phyloP scores from a whole-genome alignment of 2,113 vertebrate species.

The Xiphophorus couchianus region DNA sequence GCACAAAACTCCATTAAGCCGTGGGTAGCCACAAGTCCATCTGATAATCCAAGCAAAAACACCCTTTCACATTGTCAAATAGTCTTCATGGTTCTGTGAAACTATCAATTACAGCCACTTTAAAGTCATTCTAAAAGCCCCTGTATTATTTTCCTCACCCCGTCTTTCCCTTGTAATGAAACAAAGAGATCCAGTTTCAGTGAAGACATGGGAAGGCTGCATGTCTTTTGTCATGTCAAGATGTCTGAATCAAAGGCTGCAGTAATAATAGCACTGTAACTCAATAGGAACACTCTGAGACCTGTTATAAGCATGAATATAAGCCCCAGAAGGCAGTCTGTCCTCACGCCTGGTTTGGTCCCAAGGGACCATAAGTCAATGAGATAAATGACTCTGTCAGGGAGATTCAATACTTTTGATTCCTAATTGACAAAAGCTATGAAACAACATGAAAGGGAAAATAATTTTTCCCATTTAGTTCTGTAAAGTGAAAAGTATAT shows the following conservation, averaged over 20 bases:
- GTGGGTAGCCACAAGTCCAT: slow-evolving; percentile 1
- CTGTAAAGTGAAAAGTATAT: slow-evolving; percentile 34
- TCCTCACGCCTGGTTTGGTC: slow-evolving; percentile 55
- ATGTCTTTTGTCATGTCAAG: slow-evolving; percentile 52
- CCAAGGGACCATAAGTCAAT: slow-evolving; percentile 65
- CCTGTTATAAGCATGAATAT: slow-evolving; percentile 45
- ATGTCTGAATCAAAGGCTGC: slow-evolving; percentile 48
- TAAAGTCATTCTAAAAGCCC: slow-evolving; percentile 28
- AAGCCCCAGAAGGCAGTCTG: slow-evolving; percentile 56
- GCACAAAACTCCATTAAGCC: neutral
- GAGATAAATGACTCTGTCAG: slow-evolving; percentile 68
- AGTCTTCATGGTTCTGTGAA: neutral
- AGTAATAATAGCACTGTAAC: slow-evolving; percentile 61
- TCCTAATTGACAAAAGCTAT: slow-evolving; percentile 61
- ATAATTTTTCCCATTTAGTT: slow-evolving; percentile 48
- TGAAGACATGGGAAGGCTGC: slow-evolving; percentile 32
- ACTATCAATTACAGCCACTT: slow-evolving; percentile 21
- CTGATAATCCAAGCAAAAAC: neutral
- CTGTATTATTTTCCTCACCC: slow-evolving; percentile 1
- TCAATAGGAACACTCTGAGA: slow-evolving; percentile 45
- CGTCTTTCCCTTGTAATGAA: slow-evolving; percentile 19
- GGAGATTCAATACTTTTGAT: slow-evolving; percentile 65
- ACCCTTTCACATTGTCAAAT: neutral
- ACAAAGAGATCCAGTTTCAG: slow-evolving; percentile 41
- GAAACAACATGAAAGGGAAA: slow-evolving; percentile 40